These are phyloP conservation scores for Aphelenchoides avenae DNA, from an alignment of 1,140 invertebrate species.

Conservation along the genomic window DNA sequence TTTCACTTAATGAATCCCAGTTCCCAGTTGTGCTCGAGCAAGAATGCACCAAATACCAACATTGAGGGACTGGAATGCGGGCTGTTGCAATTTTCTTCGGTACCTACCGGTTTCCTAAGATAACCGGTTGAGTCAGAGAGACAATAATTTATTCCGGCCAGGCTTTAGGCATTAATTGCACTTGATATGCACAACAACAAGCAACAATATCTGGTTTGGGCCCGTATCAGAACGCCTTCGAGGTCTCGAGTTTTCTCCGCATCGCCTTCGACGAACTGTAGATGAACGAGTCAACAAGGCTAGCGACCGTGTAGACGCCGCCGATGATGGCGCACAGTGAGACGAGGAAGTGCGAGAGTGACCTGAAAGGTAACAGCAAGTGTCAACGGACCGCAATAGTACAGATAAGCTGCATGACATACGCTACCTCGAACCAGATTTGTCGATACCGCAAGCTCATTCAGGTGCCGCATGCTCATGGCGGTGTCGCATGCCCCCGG, in stretches of 20 bases:
- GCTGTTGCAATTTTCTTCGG: conserved; percentile 7
- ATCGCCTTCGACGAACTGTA: conserved; percentile 55
- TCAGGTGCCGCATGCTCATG: too few relatives aligned
- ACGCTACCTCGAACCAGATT: too few relatives aligned
- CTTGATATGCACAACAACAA: conserved; percentile 8
- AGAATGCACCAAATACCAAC: too few relatives aligned
- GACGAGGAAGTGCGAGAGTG: conserved; percentile 87
- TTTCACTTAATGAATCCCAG: too few relatives aligned
- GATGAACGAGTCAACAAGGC: conserved; percentile 67
- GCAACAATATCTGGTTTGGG: conserved; percentile 3
- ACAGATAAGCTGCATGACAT: too few relatives aligned
- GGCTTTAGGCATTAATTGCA: neutral
- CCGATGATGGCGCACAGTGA: conserved; percentile 68
- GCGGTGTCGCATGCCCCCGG: too few relatives aligned
- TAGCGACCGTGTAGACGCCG: conserved; percentile 69
- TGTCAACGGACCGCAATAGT: neutral
- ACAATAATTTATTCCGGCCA: neutral
- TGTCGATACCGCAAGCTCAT: too few relatives aligned
- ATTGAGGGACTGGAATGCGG: neutral
- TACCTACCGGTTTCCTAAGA: neutral
- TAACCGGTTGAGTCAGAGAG: neutral
- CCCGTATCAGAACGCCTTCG: conserved; percentile 33
- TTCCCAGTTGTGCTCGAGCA: too few relatives aligned
- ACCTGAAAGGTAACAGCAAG: conserved; percentile 68
- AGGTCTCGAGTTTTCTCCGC: conserved; percentile 28